Evolutionary conservation across 2,888 invertebrate genomes (phyloP).

Genomic region (Agonum fuliginosum): DNA sequence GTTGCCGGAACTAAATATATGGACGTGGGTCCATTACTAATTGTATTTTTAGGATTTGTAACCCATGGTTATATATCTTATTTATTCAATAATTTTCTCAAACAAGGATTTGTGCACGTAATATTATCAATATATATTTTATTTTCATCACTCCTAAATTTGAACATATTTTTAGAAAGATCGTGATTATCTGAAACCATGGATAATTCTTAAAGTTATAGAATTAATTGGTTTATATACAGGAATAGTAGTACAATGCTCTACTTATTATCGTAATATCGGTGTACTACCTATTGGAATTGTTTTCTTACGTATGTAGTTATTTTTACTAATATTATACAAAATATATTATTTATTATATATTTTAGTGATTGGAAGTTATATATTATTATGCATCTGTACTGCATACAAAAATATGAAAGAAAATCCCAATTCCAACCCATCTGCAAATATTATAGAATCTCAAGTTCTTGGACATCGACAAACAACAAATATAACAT

Average conservation of each 20-base stretch:
- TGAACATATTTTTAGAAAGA: conserved; percentile 8
- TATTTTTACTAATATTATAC: too few relatives aligned
- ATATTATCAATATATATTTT: too few relatives aligned
- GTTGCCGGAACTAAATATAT: neutral
- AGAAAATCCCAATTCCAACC: too few relatives aligned
- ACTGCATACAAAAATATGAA: conserved; percentile 1
- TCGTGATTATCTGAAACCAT: neutral
- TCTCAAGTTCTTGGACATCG: too few relatives aligned
- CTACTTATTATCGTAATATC: neutral
- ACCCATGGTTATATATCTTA: neutral
- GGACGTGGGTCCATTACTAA: neutral
- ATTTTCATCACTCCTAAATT: neutral
- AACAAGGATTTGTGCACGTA: neutral
- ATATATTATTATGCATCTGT: neutral
- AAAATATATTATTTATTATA: too few relatives aligned
- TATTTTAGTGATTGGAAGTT: conserved; percentile 12
- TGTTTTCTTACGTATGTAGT: conserved; percentile 2
- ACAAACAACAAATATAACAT: too few relatives aligned
- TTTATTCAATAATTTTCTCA: neutral
- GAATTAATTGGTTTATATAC: neutral
- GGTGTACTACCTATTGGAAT: conserved; percentile 7
- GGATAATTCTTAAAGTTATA: conserved; percentile 5
- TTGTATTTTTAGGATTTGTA: neutral
- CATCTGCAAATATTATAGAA: too few relatives aligned
- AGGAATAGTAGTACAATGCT: neutral